Conservation (phyloP, 2,113 vertebrate genomes). For the Caloenas nicobarica region DNA sequence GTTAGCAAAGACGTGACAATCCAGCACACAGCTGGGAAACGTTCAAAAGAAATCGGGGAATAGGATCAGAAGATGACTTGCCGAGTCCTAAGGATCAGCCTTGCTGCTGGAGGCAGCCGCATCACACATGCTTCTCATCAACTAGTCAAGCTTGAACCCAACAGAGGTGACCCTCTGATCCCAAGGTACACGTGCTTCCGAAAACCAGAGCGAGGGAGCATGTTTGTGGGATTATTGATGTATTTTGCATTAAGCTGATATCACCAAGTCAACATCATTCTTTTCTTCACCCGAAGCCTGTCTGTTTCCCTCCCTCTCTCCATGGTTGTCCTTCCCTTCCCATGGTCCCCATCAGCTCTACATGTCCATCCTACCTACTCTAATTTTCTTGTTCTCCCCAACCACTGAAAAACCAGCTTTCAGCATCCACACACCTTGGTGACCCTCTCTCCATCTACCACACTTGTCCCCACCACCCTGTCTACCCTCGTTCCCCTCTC, state of each 20-base stretch:
- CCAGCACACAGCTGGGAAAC: neutral
- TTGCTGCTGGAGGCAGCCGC: neutral
- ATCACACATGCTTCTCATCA: neutral
- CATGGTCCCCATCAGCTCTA: neutral
- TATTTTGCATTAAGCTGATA: neutral
- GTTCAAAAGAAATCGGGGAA: neutral
- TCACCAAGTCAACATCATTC: rapidly evolving
- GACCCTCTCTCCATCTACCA: neutral
- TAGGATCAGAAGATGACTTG: neutral
- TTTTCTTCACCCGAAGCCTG: neutral
- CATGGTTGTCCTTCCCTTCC: neutral
- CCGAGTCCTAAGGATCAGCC: neutral
- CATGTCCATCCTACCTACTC: neutral
- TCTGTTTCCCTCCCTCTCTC: neutral
- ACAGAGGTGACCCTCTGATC: neutral
- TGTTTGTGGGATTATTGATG: neutral
- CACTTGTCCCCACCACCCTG: rapidly evolving
- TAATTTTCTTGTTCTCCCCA: neutral
- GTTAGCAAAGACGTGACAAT: neutral
- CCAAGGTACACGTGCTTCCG: neutral
- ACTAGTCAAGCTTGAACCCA: neutral
- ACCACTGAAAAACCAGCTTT: neutral
- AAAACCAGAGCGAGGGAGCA: neutral
- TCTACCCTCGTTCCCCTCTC: neutral
- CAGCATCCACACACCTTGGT: too few species aligned